phyloP scores from a whole-genome alignment of 2,113 vertebrate genomes.

The Laticauda laticaudata region DNA sequence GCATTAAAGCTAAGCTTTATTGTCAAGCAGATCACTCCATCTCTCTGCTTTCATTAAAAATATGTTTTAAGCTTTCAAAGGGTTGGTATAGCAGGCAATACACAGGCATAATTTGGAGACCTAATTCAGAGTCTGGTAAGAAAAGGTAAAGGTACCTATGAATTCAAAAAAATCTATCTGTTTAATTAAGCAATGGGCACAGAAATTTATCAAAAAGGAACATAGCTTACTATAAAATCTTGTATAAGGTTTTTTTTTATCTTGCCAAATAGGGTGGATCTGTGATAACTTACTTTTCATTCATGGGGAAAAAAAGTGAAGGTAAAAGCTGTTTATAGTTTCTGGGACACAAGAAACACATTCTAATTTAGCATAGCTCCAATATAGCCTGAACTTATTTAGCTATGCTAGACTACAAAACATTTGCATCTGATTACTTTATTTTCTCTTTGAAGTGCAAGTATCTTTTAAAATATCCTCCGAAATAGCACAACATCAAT shows the following conservation, averaged over 20 bases:
- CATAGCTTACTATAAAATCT: slow-evolving; percentile 12
- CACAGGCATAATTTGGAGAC: slow-evolving; percentile 47
- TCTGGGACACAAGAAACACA: slow-evolving; percentile 31
- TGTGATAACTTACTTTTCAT: neutral
- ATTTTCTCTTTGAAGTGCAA: slow-evolving; percentile 69
- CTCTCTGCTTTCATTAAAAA: slow-evolving; percentile 72
- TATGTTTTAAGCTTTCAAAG: slow-evolving; percentile 55
- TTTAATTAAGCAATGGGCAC: slow-evolving; percentile 17
- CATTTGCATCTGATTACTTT: slow-evolving; percentile 66
- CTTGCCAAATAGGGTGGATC: slow-evolving; percentile 29
- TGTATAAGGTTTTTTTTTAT: neutral
- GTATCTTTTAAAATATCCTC: slow-evolving; percentile 65
- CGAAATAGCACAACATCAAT: slow-evolving; percentile 61
- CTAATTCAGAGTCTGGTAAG: slow-evolving; percentile 53
- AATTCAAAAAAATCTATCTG: slow-evolving; percentile 9
- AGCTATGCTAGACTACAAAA: slow-evolving; percentile 55
- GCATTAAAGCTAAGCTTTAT: slow-evolving; percentile 80
- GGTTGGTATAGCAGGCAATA: slow-evolving; percentile 48
- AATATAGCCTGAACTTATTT: slow-evolving; percentile 65
- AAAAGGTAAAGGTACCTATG: slow-evolving; percentile 38
- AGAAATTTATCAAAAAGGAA: neutral
- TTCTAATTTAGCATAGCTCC: slow-evolving; percentile 62
- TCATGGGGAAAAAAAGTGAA: neutral
- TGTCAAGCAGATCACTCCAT: slow-evolving; percentile 77
- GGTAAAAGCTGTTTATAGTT: slow-evolving; percentile 30